These are phyloP conservation scores for Brachionus angularis DNA, from an alignment of 1,140 invertebrate genomes.

Conservation along the genomic window DNA sequence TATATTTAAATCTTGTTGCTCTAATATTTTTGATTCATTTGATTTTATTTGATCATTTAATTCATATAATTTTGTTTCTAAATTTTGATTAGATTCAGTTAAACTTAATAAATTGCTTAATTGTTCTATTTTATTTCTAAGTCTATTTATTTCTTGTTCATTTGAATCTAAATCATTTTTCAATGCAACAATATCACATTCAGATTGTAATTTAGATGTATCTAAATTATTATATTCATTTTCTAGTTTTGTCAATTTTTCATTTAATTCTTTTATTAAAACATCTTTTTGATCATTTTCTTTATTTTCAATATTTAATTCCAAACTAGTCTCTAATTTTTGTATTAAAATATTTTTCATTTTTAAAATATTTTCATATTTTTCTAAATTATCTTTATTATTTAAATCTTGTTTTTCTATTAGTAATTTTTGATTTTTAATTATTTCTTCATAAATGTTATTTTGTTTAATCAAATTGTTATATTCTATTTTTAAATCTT, in stretches of 20 bases:
- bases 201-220: constrained; percentile 23
- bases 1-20: constrained; percentile 8
- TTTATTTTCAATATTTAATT: not conserved
- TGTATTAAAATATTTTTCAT: no score
- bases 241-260: not conserved
- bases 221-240: constrained; percentile 12
- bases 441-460: no score
- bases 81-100: not conserved
- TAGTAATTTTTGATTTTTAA: not conserved
- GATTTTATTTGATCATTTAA: not conserved
- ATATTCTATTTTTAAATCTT: no score
- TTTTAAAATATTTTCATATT: no score
- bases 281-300: not conserved
- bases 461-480: no score
- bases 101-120: not conserved
- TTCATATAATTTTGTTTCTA: not conserved
- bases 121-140: not conserved
- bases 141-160: not conserved
- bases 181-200: constrained; percentile 23
- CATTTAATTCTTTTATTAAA: not conserved
- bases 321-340: no score
- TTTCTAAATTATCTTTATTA: no score
- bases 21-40: not conserved
- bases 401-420: not conserved
- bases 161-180: constrained; percentile 23